Evolutionary conservation across 2,797 vertebrate genomes (phyloP), one percentile per base, ranked within the genome.

Genomic region (Parauchenoglanis ngamensis): DNA sequence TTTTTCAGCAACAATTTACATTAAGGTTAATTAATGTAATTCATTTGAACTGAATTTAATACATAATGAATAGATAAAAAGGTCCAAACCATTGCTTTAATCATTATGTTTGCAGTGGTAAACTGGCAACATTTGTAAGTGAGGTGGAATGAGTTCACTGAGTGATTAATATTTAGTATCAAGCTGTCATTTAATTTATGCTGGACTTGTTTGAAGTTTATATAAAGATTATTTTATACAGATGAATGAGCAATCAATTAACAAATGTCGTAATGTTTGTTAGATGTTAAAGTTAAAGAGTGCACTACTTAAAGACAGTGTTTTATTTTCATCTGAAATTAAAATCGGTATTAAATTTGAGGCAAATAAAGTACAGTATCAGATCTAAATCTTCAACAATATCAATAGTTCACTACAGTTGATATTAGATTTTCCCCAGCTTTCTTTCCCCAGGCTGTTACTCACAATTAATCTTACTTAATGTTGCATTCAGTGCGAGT

Each of bases 401-500:
- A 40, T 61, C 61, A 80, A 80, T 80, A 61, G 59, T 80, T 80
- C 6, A 40, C 77, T 80, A 31, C 19, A 44, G 56, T 44, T 61
- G 35, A 23, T 6, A 40, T 59, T 80, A 7, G 77, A 61, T 15
- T 57, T 80, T 40, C 31, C 11, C 79, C 21, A 52, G n/a, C 83
- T 83, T 81, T 49, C 7, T 61, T 61, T 80, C 56, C 31, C 40
- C 56, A 59, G 77, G 63, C 7, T 61, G 56, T 40, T 61, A 44
- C 49, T 65, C 54, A 52, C 73, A 52, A 84, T 84, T 77, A 86
- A 79, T 56, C 72, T 63, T 67, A 78, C 57, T 89, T 86, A 85
- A 89, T 81, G 84, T 84, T 83, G 70, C 84, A 76, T 85, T 86
- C 84, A 46, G 40, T 61, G 54, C 44, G 59, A 44, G 40, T 84